Evolutionary conservation across 2,113 vertebrate species (phyloP).

Genomic region (Puffinus mauretanicus): DNA sequence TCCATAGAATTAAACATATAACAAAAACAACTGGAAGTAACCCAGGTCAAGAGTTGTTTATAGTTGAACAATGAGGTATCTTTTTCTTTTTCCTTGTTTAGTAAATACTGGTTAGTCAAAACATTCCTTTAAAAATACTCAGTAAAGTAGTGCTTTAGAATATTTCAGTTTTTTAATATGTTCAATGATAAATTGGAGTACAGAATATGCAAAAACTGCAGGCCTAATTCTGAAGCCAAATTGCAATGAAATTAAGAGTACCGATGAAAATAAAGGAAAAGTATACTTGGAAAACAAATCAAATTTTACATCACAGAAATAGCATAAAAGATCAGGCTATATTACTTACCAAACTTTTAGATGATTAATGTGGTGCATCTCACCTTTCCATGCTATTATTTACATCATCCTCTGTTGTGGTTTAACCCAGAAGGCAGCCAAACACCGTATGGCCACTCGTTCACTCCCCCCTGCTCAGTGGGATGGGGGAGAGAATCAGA

Average conservation of each 20-base stretch:
- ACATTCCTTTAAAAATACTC: neutral
- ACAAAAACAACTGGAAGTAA: neutral
- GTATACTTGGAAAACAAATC: neutral
- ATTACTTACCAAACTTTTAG: neutral
- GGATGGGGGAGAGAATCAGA: too few species aligned
- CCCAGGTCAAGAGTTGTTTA: neutral
- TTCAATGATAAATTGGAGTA: neutral
- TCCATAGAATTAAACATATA: neutral
- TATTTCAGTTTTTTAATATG: neutral
- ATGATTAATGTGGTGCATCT: neutral
- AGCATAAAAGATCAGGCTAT: neutral
- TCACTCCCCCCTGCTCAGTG: too few species aligned
- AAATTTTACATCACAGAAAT: neutral
- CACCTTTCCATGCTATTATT: neutral
- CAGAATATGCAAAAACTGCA: neutral
- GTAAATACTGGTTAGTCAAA: neutral
- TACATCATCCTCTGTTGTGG: neutral
- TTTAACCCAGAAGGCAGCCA: too few species aligned
- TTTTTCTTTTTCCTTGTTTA: neutral
- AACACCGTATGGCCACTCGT: too few species aligned
- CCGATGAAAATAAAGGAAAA: neutral
- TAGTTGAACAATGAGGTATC: neutral
- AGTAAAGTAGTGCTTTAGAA: neutral
- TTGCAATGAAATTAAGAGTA: neutral
- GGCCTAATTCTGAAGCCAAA: neutral